Conservation (phyloP, 1,140 invertebrate species). For the Brachionus calyciflorus region DNA sequence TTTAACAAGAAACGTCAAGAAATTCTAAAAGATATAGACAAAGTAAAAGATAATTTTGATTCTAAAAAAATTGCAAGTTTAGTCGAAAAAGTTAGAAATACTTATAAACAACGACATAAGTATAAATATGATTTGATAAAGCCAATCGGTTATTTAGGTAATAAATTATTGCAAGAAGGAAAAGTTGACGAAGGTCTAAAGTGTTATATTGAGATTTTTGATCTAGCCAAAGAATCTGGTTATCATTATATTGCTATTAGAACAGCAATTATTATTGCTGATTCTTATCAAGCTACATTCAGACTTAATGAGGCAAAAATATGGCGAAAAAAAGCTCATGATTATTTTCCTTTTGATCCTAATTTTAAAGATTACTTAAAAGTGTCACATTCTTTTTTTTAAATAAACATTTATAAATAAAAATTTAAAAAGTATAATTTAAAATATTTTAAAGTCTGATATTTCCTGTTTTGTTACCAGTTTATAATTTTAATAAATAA, state of each 20-base stretch:
- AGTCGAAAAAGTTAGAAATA: constrained; percentile 30
- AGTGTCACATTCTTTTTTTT: too few relatives aligned
- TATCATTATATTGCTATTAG: not conserved
- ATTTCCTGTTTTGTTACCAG: too few relatives aligned
- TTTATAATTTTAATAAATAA: too few relatives aligned
- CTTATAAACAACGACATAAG: not conserved
- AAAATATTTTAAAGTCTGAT: too few relatives aligned
- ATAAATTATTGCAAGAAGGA: not conserved
- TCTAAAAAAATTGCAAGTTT: not conserved
- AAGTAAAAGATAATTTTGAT: not conserved
- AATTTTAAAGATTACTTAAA: too few relatives aligned
- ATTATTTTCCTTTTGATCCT: too few relatives aligned
- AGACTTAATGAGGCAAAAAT: not conserved
- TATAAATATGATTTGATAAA: constrained; percentile 27
- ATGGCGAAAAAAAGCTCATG: not conserved
- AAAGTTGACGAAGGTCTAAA: not conserved
- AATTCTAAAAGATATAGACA: not conserved
- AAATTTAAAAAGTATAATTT: too few relatives aligned
- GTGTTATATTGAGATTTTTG: not conserved
- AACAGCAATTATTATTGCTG: not conserved
- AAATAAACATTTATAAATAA: too few relatives aligned
- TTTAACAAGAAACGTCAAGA: not conserved
- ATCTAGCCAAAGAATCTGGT: not conserved
- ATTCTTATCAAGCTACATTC: not conserved
- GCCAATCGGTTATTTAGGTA: not conserved